These are phyloP conservation scores for Ptilonorhynchus violaceus DNA, from an alignment of 2,113 vertebrate species.

Conservation along the genomic window DNA sequence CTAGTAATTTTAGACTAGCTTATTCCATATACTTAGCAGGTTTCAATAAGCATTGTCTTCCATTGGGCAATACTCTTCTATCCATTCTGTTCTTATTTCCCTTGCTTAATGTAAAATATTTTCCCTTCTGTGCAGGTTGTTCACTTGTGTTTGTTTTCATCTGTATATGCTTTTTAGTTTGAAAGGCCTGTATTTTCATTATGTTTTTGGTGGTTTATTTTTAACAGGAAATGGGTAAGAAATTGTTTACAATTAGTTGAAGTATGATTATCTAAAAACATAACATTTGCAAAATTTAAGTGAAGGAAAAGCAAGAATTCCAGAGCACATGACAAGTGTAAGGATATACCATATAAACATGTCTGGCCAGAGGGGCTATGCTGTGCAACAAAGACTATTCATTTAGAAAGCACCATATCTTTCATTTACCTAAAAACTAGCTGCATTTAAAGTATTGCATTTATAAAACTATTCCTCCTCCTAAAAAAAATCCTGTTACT, in stretches of 20 bases:
- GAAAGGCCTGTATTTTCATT: rapidly evolving
- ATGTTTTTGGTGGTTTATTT: neutral
- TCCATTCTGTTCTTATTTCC: neutral
- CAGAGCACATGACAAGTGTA: neutral
- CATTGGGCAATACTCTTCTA: neutral
- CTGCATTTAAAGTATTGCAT: neutral
- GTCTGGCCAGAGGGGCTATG: neutral
- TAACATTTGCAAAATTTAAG: neutral
- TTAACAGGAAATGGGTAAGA: neutral
- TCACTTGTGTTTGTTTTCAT: neutral
- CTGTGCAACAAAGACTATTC: neutral
- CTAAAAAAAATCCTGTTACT: neutral
- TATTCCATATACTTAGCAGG: neutral
- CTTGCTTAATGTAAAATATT: neutral
- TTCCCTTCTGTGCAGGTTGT: neutral
- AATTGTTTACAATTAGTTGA: neutral
- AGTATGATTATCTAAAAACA: neutral
- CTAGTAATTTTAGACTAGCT: neutral
- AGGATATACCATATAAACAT: neutral
- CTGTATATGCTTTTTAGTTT: neutral
- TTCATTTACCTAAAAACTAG: neutral
- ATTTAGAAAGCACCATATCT: neutral
- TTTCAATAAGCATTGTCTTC: neutral
- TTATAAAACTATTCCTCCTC: neutral
- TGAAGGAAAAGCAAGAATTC: neutral